Evolutionary conservation across 2,888 invertebrate genomes (phyloP).

Genomic region (Sthenelais limicola): DNA sequence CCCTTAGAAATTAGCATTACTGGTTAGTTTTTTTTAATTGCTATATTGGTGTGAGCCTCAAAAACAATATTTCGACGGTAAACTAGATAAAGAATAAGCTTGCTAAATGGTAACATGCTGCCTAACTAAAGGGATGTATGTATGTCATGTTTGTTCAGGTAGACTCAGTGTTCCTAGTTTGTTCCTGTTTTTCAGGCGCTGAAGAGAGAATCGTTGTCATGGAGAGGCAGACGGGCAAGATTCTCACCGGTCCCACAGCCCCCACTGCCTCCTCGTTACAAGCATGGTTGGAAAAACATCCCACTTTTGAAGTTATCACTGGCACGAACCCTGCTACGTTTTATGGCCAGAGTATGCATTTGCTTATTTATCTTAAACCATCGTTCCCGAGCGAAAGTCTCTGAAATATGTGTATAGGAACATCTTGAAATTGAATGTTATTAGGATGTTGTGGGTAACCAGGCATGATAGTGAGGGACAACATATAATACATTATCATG

Average conservation of each 20-base stretch:
- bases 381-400: too few species aligned
- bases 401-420: too few species aligned
- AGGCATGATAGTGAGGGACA: too few species aligned
- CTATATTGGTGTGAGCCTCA: too few species aligned
- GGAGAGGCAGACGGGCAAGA: constrained; percentile 83
- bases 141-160: neutral
- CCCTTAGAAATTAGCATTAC: too few species aligned
- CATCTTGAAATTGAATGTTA: too few species aligned
- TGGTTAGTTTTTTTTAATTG: too few species aligned
- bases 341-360: constrained; percentile 13
- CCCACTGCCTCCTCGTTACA: constrained; percentile 86
- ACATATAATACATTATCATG: too few species aligned
- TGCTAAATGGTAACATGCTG: neutral
- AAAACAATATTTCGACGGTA: too few species aligned
- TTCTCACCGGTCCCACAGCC: constrained; percentile 84
- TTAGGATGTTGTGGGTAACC: too few species aligned
- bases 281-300: constrained; percentile 88
- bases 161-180: neutral
- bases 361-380: too few species aligned
- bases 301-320: constrained; percentile 83
- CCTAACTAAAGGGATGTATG: neutral
- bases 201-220: constrained; percentile 80
- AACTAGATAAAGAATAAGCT: too few species aligned
- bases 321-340: constrained; percentile 26
- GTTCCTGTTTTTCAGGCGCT: neutral